phyloP scores from a whole-genome alignment of 2,797 vertebrate genomes.

The Enteromius thamalakanensis region DNA sequence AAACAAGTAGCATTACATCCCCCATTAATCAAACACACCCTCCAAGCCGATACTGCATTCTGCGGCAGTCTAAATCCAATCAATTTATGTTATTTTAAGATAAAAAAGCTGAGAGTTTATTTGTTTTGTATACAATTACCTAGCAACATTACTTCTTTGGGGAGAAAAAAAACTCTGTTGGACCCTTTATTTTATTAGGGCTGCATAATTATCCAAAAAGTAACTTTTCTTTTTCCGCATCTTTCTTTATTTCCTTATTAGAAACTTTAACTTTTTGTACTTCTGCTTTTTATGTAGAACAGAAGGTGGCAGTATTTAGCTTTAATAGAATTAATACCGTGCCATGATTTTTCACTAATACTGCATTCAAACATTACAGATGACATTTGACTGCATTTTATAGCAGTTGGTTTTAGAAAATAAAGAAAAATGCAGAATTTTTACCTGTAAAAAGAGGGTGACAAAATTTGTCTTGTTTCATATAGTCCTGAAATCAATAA shows the following conservation, averaged over 20 bases:
- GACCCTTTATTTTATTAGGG: background rate
- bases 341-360: background rate
- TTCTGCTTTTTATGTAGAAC: background rate
- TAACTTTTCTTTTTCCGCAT: too few relatives aligned
- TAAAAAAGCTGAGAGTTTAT: conserved; percentile 3
- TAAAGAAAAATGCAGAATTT: background rate
- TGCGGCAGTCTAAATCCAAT: conserved; percentile 29
- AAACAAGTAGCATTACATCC: conserved; percentile 16
- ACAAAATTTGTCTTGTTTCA: too few relatives aligned
- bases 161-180: background rate
- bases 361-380: background rate
- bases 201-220: too few relatives aligned
- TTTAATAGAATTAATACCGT: background rate
- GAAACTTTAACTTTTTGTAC: background rate
- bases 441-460: too few relatives aligned
- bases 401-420: background rate
- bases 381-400: background rate
- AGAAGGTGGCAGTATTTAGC: background rate
- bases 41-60: conserved; percentile 14
- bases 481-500: background rate
- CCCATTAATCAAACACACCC: conserved; percentile 40
- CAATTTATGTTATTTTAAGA: conserved; percentile 21
- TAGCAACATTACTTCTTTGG: background rate
- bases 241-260: too few relatives aligned
- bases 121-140: conserved; percentile 4